These are phyloP conservation scores for Phoronis australis DNA, from an alignment of 2,888 invertebrate genomes.

Conservation along the genomic window DNA sequence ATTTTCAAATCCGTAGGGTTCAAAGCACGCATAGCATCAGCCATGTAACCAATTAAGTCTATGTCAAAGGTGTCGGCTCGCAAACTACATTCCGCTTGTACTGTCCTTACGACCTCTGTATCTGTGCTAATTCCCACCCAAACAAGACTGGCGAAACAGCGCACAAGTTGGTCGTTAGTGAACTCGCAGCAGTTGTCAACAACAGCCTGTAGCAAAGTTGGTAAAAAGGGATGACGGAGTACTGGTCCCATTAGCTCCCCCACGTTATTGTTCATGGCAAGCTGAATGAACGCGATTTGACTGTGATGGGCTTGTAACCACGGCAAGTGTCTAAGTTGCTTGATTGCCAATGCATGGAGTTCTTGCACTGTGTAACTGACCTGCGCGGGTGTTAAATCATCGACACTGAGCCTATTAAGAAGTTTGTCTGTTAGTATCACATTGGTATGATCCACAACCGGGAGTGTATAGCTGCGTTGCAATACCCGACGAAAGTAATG, in stretches of 20 bases:
- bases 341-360: too few relatives aligned
- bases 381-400: too few relatives aligned
- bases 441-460: too few relatives aligned
- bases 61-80: slow-evolving; percentile 1
- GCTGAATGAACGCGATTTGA: slow-evolving; percentile 13
- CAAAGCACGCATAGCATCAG: slow-evolving; percentile 2
- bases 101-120: slow-evolving; percentile 1
- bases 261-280: slow-evolving; percentile 12
- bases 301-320: slow-evolving; percentile 13
- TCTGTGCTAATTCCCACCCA: slow-evolving; percentile 5
- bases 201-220: slow-evolving; percentile 3
- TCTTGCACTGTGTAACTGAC: too few relatives aligned
- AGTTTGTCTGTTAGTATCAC: too few relatives aligned
- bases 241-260: slow-evolving; percentile 5
- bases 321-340: too few relatives aligned
- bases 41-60: slow-evolving; percentile 1
- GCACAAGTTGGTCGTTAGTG: slow-evolving; percentile 7
- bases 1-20: slow-evolving; percentile 1
- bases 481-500: too few relatives aligned
- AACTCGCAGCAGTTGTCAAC: slow-evolving; percentile 4
- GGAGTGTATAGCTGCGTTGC: too few relatives aligned
- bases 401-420: too few relatives aligned
- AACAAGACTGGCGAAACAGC: slow-evolving; percentile 3
- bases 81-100: slow-evolving; percentile 5
- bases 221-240: slow-evolving; percentile 3